phyloP scores from a whole-genome alignment of 2,888 invertebrate species.

The Cheilosia vulpina region DNA sequence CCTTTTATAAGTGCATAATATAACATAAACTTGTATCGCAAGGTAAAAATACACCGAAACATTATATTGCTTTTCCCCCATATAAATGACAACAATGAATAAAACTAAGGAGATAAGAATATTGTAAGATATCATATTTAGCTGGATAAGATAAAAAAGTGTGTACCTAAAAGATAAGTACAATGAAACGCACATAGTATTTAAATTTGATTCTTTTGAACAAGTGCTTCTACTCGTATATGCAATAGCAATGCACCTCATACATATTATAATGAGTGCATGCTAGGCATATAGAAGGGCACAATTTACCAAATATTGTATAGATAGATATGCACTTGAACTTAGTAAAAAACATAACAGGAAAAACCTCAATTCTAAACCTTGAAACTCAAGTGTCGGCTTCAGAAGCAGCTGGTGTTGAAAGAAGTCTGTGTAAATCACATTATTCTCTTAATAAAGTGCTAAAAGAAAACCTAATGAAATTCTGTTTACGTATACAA shows the following conservation, averaged over 20 bases:
- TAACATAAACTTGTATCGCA: too few species aligned
- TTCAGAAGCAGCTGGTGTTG: background rate
- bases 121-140: too few species aligned
- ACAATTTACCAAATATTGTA: background rate
- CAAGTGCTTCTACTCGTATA: background rate
- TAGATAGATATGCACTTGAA: background rate
- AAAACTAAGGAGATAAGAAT: too few species aligned
- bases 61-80: too few species aligned
- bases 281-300: background rate
- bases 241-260: background rate
- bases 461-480: slow-evolving; percentile 16
- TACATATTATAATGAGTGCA: too few species aligned
- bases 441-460: slow-evolving; percentile 4
- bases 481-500: slow-evolving; percentile 38
- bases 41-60: too few species aligned
- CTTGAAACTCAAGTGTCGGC: slow-evolving; percentile 25
- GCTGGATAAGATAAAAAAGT: too few species aligned
- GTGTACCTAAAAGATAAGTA: too few species aligned
- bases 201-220: too few species aligned
- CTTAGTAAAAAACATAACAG: slow-evolving; percentile 1
- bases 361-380: slow-evolving; percentile 11
- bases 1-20: too few species aligned
- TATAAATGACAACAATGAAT: too few species aligned
- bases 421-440: slow-evolving; percentile 13
- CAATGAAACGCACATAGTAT: too few species aligned